Evolutionary conservation across 30 jellyfish, hydroid and myxozoan genomes (phyloP), one percentile per base, ranked within the genome.

Genomic region (Cassiopea xamachana): DNA sequence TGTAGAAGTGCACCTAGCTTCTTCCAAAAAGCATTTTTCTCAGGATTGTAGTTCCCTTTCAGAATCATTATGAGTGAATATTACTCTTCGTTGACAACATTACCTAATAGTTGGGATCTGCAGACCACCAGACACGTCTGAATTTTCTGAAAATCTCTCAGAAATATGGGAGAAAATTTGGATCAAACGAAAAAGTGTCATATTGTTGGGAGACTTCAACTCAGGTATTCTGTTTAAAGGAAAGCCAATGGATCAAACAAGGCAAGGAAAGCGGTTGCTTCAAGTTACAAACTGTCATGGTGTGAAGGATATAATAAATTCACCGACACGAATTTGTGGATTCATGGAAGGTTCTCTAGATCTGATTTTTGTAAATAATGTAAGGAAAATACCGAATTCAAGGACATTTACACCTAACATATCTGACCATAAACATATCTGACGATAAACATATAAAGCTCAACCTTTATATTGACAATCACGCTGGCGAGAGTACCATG

Each of bases 21-120:
- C n/a, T n/a, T n/a, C n/a, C n/a, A n/a, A n/a, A n/a, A n/a, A n/a
- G n/a, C n/a, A n/a, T n/a, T n/a, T n/a, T n/a, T n/a, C n/a, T n/a
- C n/a, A n/a, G n/a, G n/a, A n/a, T n/a, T n/a, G n/a, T n/a, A n/a
- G n/a, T n/a, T n/a, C n/a, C n/a, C n/a, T n/a, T n/a, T n/a, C n/a
- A n/a, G 90, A 81, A 68, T 62, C 90, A 81, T 55, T 81, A 68
- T 81, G 80, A 85, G 60, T 62, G 90, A 85, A 81, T 43, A 85
- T 81, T 64, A 16, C 27, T 62, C 69, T 81, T 81, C 81, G 60
- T 68, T 81, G 85, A 60, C 90, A 81, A 47, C 90, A 62, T 64
- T 81, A 81, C 72, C 81, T 81, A 8, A 81, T 68, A 60, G 90
- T 68, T 55, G 80, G 80, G 55, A 81, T 60, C n/a, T 81, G 46